Conservation (phyloP, 2,113 vertebrate species). For the Chrysemys picta region DNA sequence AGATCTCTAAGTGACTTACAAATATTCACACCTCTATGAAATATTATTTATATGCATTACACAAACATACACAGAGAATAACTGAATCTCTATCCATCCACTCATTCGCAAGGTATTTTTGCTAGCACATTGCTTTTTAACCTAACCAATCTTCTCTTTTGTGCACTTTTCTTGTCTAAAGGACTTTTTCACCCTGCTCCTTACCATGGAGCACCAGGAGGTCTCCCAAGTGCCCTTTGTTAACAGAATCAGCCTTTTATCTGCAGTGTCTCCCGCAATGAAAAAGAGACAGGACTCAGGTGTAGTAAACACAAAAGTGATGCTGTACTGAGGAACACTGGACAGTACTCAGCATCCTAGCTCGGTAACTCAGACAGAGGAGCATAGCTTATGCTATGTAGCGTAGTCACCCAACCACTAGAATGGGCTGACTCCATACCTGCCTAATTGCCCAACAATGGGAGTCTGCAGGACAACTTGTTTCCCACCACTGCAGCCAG, state of each 20-base stretch:
- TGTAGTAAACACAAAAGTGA: neutral
- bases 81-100: neutral
- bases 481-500: neutral
- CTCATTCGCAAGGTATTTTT: neutral
- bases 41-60: neutral
- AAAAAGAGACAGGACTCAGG: neutral
- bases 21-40: neutral
- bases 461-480: neutral
- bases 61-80: neutral
- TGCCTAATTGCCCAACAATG: neutral
- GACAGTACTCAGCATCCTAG: neutral
- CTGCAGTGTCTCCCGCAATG: fast-evolving
- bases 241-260: neutral
- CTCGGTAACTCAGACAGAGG: neutral
- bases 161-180: neutral
- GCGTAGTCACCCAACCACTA: neutral
- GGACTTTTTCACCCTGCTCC: neutral
- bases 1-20: neutral
- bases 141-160: neutral
- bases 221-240: neutral
- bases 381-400: neutral
- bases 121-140: neutral
- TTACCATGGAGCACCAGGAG: neutral
- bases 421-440: neutral
- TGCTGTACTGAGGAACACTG: neutral